Evolutionary conservation across 2,113 vertebrate species (phyloP).

Genomic region (Triplophysa dalaica): DNA sequence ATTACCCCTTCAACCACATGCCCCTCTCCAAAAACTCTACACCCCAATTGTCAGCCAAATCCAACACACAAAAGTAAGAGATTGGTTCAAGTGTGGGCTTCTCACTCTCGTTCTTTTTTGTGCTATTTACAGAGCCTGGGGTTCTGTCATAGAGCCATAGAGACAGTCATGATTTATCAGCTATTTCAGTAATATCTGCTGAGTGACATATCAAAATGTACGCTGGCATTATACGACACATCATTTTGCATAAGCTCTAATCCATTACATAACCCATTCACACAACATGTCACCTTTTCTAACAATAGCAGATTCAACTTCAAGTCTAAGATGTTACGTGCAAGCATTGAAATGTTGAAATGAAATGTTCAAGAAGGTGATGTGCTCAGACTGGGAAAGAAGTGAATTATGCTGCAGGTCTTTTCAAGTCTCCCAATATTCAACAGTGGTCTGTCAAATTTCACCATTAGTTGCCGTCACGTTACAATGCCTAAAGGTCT

Average conservation of each 20-base stretch:
- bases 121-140: background rate
- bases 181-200: too few species aligned
- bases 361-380: background rate
- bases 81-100: background rate
- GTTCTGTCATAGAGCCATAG: too few species aligned
- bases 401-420: slow-evolving; percentile 6
- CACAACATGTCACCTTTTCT: background rate
- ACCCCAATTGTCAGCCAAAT: background rate
- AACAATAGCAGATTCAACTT: background rate
- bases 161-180: too few species aligned
- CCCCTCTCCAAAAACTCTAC: background rate
- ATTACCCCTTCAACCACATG: background rate
- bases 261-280: too few species aligned
- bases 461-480: slow-evolving; percentile 26
- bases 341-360: too few species aligned
- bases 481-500: background rate
- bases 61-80: background rate
- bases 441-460: slow-evolving; percentile 26
- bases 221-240: background rate
- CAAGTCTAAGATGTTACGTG: background rate
- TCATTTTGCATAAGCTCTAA: background rate
- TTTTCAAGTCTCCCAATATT: slow-evolving; percentile 29
- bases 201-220: background rate
- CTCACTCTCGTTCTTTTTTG: background rate
- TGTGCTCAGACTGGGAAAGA: slow-evolving; percentile 11